A percentile compares a stretch with the other conserved stretches of the same genome.
Evolutionary conservation across 2,888 invertebrate species (phyloP).

Genomic region (Spatulosminthurus flaviceps): DNA sequence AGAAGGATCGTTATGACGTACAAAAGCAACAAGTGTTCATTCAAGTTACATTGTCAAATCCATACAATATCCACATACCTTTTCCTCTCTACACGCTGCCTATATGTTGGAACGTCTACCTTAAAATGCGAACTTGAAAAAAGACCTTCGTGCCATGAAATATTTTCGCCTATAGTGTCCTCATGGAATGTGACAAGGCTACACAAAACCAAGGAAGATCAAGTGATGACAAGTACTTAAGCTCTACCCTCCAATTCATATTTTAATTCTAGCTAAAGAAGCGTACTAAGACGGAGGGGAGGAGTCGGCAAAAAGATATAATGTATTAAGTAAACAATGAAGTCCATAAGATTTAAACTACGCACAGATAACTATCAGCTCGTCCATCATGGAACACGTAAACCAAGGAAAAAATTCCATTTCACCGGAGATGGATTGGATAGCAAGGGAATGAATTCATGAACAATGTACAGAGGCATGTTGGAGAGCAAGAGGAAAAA

Average conservation of each 20-base stretch:
- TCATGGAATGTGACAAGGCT: neutral
- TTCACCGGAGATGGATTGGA: conserved; percentile 16
- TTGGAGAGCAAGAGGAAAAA: conserved; percentile 22
- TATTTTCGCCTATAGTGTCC: neutral
- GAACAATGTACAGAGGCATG: neutral
- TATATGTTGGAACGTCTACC: too few relatives aligned
- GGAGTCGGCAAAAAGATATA: neutral
- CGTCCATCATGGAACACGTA: conserved; percentile 24
- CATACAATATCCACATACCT: too few relatives aligned
- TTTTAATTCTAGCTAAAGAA: neutral
- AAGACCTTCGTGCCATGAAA: conserved; percentile 6
- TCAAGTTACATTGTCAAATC: too few relatives aligned
- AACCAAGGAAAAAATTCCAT: conserved; percentile 33
- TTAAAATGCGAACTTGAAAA: neutral
- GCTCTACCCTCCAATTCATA: neutral
- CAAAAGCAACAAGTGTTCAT: too few relatives aligned
- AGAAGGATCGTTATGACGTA: too few relatives aligned
- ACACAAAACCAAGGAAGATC: neutral
- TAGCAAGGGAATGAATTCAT: conserved; percentile 8
- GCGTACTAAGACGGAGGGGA: too few relatives aligned
- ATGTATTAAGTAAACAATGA: conserved; percentile 1
- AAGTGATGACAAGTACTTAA: conserved; percentile 11
- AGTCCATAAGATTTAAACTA: neutral
- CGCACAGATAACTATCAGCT: conserved; percentile 38
- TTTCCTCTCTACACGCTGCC: too few relatives aligned